Percentiles rank a stretch among this genome's conserved stretches.
phyloP scores from a whole-genome alignment of 2,113 vertebrate species.

The Lophotis ruficrista region DNA sequence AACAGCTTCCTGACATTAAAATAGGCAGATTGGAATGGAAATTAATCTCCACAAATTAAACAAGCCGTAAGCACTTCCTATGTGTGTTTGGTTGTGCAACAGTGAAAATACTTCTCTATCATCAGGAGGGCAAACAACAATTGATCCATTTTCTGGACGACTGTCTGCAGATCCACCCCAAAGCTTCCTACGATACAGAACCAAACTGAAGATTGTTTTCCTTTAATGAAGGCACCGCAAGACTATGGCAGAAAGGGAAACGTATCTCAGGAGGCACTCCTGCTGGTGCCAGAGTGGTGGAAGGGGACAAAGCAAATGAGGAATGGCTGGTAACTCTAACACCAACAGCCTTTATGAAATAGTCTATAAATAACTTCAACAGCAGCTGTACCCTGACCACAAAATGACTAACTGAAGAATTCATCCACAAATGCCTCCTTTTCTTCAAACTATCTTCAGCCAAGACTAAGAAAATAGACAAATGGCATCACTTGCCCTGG shows the following conservation, averaged over 20 bases:
- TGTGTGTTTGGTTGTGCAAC: not conserved
- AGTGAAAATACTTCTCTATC: not conserved
- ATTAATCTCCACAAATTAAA: not conserved
- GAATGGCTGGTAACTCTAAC: not conserved
- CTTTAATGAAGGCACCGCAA: not conserved
- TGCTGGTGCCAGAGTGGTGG: not conserved
- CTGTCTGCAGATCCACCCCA: not conserved
- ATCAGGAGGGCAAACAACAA: not conserved
- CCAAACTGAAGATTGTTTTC: not conserved
- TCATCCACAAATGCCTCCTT: not conserved
- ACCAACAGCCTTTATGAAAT: not conserved
- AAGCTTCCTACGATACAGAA: not conserved
- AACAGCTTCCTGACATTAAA: not conserved
- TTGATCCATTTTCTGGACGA: not conserved
- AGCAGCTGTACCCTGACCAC: not conserved
- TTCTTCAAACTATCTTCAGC: not conserved
- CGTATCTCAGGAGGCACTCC: not conserved
- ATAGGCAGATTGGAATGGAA: not conserved
- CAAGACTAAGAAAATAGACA: not conserved
- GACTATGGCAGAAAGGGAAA: not conserved
- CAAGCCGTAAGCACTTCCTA: not conserved
- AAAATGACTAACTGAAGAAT: not conserved
- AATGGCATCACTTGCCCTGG: not conserved
- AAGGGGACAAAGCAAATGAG: not conserved
- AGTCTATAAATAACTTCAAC: not conserved